phyloP scores from a whole-genome alignment of 2,888 invertebrate species.

The Dasypogon diadema region DNA sequence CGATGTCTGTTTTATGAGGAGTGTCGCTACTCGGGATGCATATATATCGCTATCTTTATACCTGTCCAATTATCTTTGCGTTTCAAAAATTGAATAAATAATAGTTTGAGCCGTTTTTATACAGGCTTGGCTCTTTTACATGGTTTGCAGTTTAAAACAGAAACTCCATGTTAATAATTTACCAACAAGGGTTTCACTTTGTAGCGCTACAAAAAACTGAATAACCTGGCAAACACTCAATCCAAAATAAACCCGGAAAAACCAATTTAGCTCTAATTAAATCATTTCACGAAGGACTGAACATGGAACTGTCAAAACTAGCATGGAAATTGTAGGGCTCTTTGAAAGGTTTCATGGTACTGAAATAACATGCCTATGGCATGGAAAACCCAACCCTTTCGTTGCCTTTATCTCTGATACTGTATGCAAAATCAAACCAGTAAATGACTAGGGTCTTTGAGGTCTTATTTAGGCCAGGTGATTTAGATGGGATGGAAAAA shows the following conservation, averaged over 20 bases:
- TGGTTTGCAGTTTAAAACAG: neutral
- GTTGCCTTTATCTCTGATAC: neutral
- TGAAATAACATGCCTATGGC: no score
- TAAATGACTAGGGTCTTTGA: constrained; percentile 8
- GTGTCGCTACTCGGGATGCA: neutral
- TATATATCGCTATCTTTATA: neutral
- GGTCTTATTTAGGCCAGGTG: neutral
- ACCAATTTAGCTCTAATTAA: constrained; percentile 47
- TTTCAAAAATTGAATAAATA: constrained; percentile 39
- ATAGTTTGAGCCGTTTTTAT: neutral
- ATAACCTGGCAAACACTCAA: constrained; percentile 33
- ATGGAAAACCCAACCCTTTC: no score
- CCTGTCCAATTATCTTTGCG: constrained; percentile 2
- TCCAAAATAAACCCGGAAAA: constrained; percentile 29
- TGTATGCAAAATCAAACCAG: constrained; percentile 11
- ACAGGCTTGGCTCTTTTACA: neutral
- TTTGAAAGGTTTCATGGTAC: no score
- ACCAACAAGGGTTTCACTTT: neutral
- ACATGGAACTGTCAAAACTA: neutral
- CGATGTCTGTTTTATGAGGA: neutral
- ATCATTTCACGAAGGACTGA: constrained; percentile 20
- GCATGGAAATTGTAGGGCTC: no score
- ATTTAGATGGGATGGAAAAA: constrained; percentile 8
- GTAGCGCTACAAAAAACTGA: neutral
- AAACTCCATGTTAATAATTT: neutral